These are phyloP conservation scores for Lophius americanus DNA, from an alignment of 2,797 vertebrate genomes.

Conservation along the genomic window DNA sequence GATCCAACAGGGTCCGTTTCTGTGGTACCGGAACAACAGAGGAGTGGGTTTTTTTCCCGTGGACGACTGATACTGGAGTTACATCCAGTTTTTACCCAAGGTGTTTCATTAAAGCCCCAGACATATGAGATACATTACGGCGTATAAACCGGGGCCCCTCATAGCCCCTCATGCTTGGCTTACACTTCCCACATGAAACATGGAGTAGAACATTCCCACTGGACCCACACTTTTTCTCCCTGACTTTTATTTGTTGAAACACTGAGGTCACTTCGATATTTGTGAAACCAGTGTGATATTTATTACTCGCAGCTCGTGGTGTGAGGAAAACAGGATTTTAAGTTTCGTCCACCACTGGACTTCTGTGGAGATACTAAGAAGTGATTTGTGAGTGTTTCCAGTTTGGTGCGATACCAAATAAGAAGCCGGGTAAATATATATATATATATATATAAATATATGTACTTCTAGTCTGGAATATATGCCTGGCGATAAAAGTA, in stretches of 20 bases:
- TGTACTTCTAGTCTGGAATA: too few relatives aligned
- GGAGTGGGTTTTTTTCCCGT: not conserved
- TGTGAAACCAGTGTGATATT: slow-evolving; percentile 11
- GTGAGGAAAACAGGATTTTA: too few relatives aligned
- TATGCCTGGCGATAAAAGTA: too few relatives aligned
- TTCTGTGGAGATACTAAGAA: not conserved
- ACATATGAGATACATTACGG: slow-evolving; percentile 46
- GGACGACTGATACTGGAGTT: slow-evolving; percentile 10
- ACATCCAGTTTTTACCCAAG: slow-evolving; percentile 24
- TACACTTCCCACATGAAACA: slow-evolving; percentile 31
- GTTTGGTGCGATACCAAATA: too few relatives aligned
- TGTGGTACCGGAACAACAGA: slow-evolving; percentile 14
- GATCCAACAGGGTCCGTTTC: not conserved
- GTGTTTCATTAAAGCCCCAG: slow-evolving; percentile 62
- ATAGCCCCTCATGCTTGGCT: slow-evolving; percentile 31
- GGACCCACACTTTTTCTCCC: slow-evolving; percentile 17
- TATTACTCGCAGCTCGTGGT: not conserved
- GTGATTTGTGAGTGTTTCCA: too few relatives aligned
- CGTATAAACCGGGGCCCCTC: slow-evolving; percentile 35
- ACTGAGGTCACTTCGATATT: slow-evolving; percentile 24
- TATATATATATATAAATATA: too few relatives aligned
- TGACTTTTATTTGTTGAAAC: slow-evolving; percentile 49
- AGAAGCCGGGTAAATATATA: too few relatives aligned
- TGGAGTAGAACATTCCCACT: slow-evolving; percentile 25
- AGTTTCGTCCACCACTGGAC: not conserved